Percentiles rank a stretch among this genome's conserved stretches.
Conservation (phyloP, 2,888 invertebrate genomes). For the Athrips mouffetella region DNA sequence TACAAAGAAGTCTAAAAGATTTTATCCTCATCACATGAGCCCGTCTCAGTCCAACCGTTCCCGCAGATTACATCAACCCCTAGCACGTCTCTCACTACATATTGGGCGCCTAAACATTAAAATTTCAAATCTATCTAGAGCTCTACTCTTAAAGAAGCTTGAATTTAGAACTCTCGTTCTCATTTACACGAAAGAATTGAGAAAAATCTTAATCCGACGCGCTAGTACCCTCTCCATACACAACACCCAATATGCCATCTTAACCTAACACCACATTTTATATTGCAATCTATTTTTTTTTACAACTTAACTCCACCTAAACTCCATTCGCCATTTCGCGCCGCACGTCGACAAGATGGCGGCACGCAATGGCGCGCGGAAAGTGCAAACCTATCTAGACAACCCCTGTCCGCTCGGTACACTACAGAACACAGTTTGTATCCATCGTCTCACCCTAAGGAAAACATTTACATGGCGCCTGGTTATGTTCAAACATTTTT, state of each 20-base stretch:
- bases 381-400: slow-evolving; percentile 65
- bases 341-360: slow-evolving; percentile 26
- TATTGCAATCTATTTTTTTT: slow-evolving; percentile 68
- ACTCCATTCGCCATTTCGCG: slow-evolving; percentile 32
- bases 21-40: slow-evolving; percentile 75
- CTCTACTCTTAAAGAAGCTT: slow-evolving; percentile 15
- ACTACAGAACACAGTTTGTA: slow-evolving; percentile 76
- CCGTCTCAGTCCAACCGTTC: slow-evolving; percentile 64
- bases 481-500: slow-evolving; percentile 18
- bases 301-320: slow-evolving; percentile 62
- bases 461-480: slow-evolving; percentile 57
- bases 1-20: slow-evolving; percentile 47
- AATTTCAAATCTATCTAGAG: slow-evolving; percentile 9
- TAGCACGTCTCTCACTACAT: slow-evolving; percentile 39
- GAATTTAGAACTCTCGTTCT: slow-evolving; percentile 10
- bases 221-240: slow-evolving; percentile 56
- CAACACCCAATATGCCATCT: slow-evolving; percentile 72
- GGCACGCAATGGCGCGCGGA: slow-evolving; percentile 32
- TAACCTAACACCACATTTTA: slow-evolving; percentile 65
- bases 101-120: slow-evolving; percentile 40
- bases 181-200: slow-evolving; percentile 14
- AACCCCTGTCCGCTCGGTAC: slow-evolving; percentile 70
- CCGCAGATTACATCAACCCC: slow-evolving; percentile 54
- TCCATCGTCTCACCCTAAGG: slow-evolving; percentile 63
- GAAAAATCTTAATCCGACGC: slow-evolving; percentile 23